Percentiles rank a stretch among this genome's conserved stretches.
phyloP scores from a whole-genome alignment of 2,113 vertebrate species.

The Furnarius figulus region DNA sequence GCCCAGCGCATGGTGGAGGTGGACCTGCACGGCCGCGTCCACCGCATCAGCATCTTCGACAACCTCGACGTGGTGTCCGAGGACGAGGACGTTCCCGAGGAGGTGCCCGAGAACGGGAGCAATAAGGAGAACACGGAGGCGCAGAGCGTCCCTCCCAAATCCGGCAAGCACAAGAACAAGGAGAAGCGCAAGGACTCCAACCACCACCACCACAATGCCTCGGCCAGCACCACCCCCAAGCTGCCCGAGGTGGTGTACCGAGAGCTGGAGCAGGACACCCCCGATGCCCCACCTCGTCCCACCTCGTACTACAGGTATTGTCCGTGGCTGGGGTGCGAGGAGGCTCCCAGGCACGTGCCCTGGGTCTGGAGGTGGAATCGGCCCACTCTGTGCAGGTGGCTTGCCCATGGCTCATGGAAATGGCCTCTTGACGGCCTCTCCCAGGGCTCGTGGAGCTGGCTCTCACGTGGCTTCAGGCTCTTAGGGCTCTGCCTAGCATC shows the following conservation, averaged over 20 bases:
- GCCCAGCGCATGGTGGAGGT: slow-evolving; percentile 98
- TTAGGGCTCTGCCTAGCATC: background rate
- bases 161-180: slow-evolving; percentile 96
- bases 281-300: slow-evolving; percentile 88
- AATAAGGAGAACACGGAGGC: slow-evolving; percentile 90
- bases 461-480: background rate
- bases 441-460: fast-evolving
- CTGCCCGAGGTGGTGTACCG: slow-evolving; percentile 95
- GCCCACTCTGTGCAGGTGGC: fast-evolving
- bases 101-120: slow-evolving; percentile 81
- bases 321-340: fast-evolving
- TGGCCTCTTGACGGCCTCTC: background rate
- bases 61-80: slow-evolving; percentile 96
- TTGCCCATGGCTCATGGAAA: background rate
- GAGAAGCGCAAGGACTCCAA: slow-evolving; percentile 93
- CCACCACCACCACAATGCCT: slow-evolving; percentile 86
- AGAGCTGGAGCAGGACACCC: slow-evolving; percentile 93
- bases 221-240: slow-evolving; percentile 87
- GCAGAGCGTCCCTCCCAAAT: slow-evolving; percentile 85
- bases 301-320: slow-evolving; percentile 94
- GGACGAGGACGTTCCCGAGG: slow-evolving; percentile 90
- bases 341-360: background rate
- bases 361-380: background rate
- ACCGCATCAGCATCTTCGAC: slow-evolving; percentile 97
- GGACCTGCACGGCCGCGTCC: slow-evolving; percentile 92